These are phyloP conservation scores for Elaphurus davidianus DNA, from an alignment of 2,113 vertebrate genomes.

Conservation along the genomic window DNA sequence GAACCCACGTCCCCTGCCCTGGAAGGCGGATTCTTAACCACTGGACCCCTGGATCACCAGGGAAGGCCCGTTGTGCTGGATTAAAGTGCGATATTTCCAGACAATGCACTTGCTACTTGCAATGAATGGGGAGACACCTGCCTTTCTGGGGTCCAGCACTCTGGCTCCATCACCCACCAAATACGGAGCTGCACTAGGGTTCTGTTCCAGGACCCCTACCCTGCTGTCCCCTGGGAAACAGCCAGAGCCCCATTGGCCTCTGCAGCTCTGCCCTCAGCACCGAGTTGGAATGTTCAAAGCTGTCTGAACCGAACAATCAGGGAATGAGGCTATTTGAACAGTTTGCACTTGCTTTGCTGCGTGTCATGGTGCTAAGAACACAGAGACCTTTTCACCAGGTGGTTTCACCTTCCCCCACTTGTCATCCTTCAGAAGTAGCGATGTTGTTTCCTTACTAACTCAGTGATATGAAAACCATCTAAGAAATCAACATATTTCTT, in stretches of 20 bases:
- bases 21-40: not conserved
- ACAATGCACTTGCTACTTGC: not conserved
- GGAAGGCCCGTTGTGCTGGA: not conserved
- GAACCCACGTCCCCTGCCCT: not conserved
- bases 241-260: not conserved
- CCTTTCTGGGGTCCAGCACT: not conserved
- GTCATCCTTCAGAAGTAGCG: not conserved
- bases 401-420: fast-evolving
- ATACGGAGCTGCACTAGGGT: not conserved
- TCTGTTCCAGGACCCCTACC: not conserved
- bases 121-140: not conserved
- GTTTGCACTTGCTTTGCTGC: fast-evolving
- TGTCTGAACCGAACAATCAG: not conserved
- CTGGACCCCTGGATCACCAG: not conserved
- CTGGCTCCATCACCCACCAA: not conserved
- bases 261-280: not conserved
- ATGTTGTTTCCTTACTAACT: not conserved
- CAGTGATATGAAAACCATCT: not conserved
- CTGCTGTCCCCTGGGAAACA: fast-evolving
- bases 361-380: fast-evolving
- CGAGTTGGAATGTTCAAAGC: fast-evolving
- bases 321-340: not conserved
- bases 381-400: not conserved
- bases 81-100: not conserved
- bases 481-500: not conserved